These are phyloP conservation scores for Cliona cf. orientalis DNA, from an alignment of 37 sponge, comb jelly and placozoan genomes.

Conservation along the genomic window DNA sequence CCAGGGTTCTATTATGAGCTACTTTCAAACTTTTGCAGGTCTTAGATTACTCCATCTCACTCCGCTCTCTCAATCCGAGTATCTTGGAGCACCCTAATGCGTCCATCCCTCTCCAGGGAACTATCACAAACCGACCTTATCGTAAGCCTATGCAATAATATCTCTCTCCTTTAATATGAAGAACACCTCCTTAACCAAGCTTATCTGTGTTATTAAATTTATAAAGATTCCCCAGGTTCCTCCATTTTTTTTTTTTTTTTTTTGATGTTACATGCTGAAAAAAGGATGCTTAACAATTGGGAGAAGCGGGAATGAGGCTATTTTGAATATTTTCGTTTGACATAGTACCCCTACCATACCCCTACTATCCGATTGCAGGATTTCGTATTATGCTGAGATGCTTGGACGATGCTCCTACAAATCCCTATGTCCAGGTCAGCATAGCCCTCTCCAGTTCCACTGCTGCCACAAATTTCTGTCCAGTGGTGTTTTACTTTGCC, in stretches of 20 bases:
- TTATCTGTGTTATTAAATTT: no score
- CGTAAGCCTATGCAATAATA: neutral
- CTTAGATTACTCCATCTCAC: neutral
- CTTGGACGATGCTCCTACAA: neutral
- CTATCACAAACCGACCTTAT: conserved; percentile 9
- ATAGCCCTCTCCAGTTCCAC: conserved; percentile 1
- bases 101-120: neutral
- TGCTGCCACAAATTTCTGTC: conserved; percentile 16
- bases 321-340: neutral
- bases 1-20: no score
- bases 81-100: neutral
- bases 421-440: neutral
- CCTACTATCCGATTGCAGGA: neutral
- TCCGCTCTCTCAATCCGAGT: neutral
- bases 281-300: no score
- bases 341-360: neutral
- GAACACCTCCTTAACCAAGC: no score
- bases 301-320: neutral
- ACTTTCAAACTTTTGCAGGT: no score
- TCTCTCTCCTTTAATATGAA: no score
- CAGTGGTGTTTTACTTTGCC: conserved; percentile 10
- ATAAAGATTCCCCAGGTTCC: no score
- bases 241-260: no score
- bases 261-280: no score
- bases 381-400: conserved; percentile 16